A percentile compares a stretch with the other conserved stretches of the same genome.
Evolutionary conservation across 2,888 invertebrate genomes (phyloP).

Genomic region (Amphipyra tragopoginis): DNA sequence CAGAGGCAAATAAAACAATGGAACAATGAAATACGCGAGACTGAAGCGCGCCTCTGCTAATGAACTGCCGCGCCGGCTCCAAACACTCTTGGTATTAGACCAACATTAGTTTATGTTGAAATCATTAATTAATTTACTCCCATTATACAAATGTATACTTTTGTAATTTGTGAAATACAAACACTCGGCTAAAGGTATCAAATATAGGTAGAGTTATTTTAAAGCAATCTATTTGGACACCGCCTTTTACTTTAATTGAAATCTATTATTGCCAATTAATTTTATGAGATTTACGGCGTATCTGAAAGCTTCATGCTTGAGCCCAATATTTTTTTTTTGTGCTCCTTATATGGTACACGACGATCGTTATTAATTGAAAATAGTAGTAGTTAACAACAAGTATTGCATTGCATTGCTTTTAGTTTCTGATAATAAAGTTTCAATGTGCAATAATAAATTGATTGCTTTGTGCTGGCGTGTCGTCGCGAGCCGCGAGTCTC

Average conservation of each 20-base stretch:
- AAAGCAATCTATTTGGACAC: constrained; percentile 2
- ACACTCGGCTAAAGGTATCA: constrained; percentile 16
- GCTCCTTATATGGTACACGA: constrained; percentile 11
- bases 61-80: constrained; percentile 71
- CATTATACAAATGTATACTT: constrained; percentile 31
- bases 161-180: constrained; percentile 15
- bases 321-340: background rate
- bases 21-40: constrained; percentile 79
- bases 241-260: constrained; percentile 9
- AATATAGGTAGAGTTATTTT: constrained; percentile 32
- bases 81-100: constrained; percentile 69
- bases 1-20: constrained; percentile 79
- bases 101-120: constrained; percentile 58
- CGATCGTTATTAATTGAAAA: constrained; percentile 10
- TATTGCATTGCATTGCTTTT: constrained; percentile 18
- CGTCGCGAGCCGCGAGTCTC: constrained; percentile 66
- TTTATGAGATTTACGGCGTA: constrained; percentile 8
- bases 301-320: constrained; percentile 15
- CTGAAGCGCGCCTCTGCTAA: constrained; percentile 77
- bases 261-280: background rate
- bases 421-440: constrained; percentile 49
- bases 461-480: constrained; percentile 51
- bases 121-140: constrained; percentile 41
- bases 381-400: constrained; percentile 9
- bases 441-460: constrained; percentile 55